Percentiles rank a stretch among this genome's conserved stretches.
Conservation (phyloP, 1,140 invertebrate genomes). For the Formica exsecta region DNA sequence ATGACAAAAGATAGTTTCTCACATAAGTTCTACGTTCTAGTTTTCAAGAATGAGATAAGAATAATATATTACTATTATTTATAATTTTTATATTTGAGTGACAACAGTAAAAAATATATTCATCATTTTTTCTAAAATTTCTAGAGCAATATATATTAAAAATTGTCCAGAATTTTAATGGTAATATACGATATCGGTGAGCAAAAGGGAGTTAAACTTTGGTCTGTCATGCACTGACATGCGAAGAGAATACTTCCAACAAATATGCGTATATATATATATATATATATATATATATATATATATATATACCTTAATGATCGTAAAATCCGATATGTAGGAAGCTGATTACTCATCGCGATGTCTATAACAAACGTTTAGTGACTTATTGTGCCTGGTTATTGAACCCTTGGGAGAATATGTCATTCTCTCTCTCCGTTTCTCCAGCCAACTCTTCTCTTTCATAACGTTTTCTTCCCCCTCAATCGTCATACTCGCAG, state of each 20-base stretch:
- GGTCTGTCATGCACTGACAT: background rate
- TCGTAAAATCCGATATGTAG: slow-evolving; percentile 65
- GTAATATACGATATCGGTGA: background rate
- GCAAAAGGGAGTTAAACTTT: background rate
- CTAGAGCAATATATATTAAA: background rate
- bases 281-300: slow-evolving; percentile 18
- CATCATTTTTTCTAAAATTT: background rate
- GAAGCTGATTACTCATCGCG: slow-evolving; percentile 77
- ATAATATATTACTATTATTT: background rate
- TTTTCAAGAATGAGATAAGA: background rate
- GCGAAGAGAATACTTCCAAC: background rate
- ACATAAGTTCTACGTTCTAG: background rate
- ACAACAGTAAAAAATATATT: background rate
- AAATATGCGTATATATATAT: slow-evolving; percentile 33
- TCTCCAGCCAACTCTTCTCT: background rate
- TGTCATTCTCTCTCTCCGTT: slow-evolving; percentile 10
- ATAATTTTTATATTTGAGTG: background rate
- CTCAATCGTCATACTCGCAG: slow-evolving; percentile 45
- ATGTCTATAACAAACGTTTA: slow-evolving; percentile 71
- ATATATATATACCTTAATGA: slow-evolving; percentile 55
- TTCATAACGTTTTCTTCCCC: background rate
- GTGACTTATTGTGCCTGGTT: slow-evolving; percentile 76
- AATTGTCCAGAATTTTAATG: background rate
- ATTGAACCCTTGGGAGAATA: slow-evolving; percentile 77
- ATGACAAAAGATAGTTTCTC: background rate